phyloP scores from a whole-genome alignment of 2,113 vertebrate species.

The Dromaius novaehollandiae region DNA sequence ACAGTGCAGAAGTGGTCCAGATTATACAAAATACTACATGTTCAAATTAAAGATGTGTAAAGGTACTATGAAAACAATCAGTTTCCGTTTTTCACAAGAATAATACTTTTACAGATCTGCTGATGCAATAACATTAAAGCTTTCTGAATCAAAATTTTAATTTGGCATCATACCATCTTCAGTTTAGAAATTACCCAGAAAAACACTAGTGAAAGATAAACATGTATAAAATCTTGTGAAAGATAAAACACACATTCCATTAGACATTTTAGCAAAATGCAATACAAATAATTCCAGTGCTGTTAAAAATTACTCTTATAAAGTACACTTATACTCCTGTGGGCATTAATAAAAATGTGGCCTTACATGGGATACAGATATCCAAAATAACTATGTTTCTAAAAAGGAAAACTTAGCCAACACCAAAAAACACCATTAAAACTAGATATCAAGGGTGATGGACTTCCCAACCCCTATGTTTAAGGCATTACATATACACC shows the following conservation, averaged over 20 bases:
- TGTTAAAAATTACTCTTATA: background rate
- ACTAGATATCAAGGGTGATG: fast-evolving
- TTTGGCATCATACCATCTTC: background rate
- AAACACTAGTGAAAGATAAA: background rate
- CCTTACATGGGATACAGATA: background rate
- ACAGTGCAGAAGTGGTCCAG: background rate
- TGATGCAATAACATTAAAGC: background rate
- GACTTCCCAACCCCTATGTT: background rate
- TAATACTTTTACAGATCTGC: background rate
- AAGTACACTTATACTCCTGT: background rate
- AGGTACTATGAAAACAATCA: background rate
- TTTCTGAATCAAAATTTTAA: background rate
- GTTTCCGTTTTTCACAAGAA: background rate
- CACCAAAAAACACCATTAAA: background rate
- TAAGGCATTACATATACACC: background rate
- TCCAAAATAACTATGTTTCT: background rate
- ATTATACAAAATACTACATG: background rate
- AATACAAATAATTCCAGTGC: background rate
- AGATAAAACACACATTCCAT: background rate
- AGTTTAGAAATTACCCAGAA: background rate
- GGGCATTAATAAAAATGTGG: background rate
- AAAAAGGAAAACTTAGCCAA: background rate
- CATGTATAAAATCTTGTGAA: background rate
- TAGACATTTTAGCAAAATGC: background rate
- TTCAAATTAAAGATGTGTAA: background rate